Percentiles rank a stretch among this genome's conserved stretches.
Evolutionary conservation across 2,797 vertebrate genomes (phyloP).

Genomic region (Oryzias sinensis): DNA sequence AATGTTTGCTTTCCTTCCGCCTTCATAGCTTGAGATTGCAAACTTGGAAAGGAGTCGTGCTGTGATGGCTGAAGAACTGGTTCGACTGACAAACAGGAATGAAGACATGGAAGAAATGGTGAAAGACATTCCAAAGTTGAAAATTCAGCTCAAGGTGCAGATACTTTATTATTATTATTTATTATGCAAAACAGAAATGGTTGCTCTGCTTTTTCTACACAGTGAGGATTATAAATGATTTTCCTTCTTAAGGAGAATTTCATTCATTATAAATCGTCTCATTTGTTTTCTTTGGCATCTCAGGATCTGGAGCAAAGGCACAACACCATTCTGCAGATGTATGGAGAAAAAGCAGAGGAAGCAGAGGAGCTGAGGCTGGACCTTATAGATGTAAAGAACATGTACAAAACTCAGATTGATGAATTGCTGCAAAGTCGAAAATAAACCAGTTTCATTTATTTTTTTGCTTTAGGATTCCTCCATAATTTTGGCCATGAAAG

Average conservation of each 20-base stretch:
- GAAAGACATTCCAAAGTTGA: constrained; percentile 88
- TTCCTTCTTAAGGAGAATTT: not conserved
- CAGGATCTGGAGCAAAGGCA: constrained; percentile 97
- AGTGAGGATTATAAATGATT: too few relatives aligned
- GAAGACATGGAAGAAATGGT: constrained; percentile 93
- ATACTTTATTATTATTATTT: not conserved
- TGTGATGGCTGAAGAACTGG: constrained; percentile 93
- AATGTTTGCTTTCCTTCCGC: not conserved
- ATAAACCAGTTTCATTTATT: constrained; percentile 44
- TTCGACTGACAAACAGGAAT: constrained; percentile 93
- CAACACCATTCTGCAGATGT: constrained; percentile 99
- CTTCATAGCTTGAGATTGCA: constrained; percentile 87
- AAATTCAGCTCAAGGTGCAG: constrained; percentile 85
- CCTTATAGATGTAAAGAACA: constrained; percentile 97
- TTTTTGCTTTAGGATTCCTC: constrained; percentile 7
- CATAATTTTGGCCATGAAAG: not conserved
- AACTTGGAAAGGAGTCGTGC: constrained; percentile 92
- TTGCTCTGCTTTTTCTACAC: too few relatives aligned
- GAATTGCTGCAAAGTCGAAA: constrained; percentile 89
- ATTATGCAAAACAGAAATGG: too few relatives aligned
- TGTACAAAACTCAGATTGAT: constrained; percentile 98
- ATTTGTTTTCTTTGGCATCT: constrained; percentile 30
- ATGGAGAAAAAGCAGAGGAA: constrained; percentile 97
- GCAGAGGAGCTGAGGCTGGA: constrained; percentile 94
- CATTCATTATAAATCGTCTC: not conserved